A percentile compares a stretch with the other conserved stretches of the same genome.
phyloP scores from a whole-genome alignment of 1,140 invertebrate species.

The Tetramorium simillimum region DNA sequence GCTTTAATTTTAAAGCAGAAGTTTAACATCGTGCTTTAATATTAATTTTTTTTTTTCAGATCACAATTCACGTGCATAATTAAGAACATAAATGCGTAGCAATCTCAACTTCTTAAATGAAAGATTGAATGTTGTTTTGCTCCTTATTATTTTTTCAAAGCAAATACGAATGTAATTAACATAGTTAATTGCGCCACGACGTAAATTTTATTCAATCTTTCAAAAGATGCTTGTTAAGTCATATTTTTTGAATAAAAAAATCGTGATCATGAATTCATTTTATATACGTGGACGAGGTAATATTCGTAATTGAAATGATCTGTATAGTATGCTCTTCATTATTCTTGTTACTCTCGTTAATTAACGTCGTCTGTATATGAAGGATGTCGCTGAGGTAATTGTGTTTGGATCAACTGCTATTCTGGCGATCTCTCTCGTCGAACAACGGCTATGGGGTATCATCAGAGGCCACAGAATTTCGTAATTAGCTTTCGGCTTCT shows the following conservation, averaged over 20 bases:
- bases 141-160: background rate
- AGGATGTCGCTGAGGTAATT: slow-evolving; percentile 61
- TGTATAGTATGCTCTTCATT: slow-evolving; percentile 61
- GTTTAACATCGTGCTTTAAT: background rate
- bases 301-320: slow-evolving; percentile 31
- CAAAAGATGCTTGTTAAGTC: slow-evolving; percentile 4
- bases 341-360: slow-evolving; percentile 62
- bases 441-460: slow-evolving; percentile 59
- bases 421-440: slow-evolving; percentile 58
- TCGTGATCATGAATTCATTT: background rate
- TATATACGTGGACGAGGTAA: background rate
- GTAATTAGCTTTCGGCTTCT: slow-evolving; percentile 61
- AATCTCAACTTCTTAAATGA: slow-evolving; percentile 4
- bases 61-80: slow-evolving; percentile 3
- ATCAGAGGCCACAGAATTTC: slow-evolving; percentile 64
- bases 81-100: slow-evolving; percentile 18
- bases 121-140: background rate
- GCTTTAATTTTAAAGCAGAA: background rate
- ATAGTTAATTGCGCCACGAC: slow-evolving; percentile 3
- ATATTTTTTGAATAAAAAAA: slow-evolving; percentile 20
- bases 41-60: background rate
- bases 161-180: slow-evolving; percentile 27
- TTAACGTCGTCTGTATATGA: slow-evolving; percentile 53
- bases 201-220: slow-evolving; percentile 28
- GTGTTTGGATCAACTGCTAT: slow-evolving; percentile 66